These are phyloP conservation scores for Aselliscus stoliczkanus DNA, from an alignment of 2,797 vertebrate species.

Conservation along the genomic window DNA sequence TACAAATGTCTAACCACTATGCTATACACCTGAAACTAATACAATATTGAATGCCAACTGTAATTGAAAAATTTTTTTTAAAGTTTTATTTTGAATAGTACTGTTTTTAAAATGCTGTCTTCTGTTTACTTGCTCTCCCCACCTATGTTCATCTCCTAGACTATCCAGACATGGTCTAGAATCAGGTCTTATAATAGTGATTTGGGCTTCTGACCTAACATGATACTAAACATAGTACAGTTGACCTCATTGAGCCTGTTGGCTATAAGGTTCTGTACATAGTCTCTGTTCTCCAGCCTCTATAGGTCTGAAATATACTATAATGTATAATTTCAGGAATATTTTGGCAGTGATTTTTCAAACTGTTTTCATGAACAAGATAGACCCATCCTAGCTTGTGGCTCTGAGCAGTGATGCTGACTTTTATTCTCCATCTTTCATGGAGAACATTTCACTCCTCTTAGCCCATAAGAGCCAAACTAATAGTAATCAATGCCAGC, in stretches of 20 bases:
- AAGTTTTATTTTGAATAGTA: not conserved
- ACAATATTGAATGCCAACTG: too few relatives aligned
- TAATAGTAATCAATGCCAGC: not conserved
- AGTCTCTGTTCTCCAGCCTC: not conserved
- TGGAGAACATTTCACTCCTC: not conserved
- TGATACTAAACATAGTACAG: not conserved
- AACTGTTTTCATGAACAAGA: not conserved
- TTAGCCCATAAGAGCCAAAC: not conserved
- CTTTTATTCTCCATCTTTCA: conserved; percentile 36
- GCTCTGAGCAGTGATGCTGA: not conserved
- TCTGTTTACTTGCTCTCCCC: not conserved
- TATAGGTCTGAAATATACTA: not conserved
- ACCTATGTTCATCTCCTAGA: not conserved
- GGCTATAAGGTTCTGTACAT: not conserved
- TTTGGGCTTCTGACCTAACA: not conserved
- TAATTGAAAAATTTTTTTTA: too few relatives aligned
- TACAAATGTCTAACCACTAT: too few relatives aligned
- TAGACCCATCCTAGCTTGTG: not conserved
- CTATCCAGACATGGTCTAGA: not conserved
- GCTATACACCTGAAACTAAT: too few relatives aligned
- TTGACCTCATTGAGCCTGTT: not conserved
- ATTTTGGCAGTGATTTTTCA: not conserved
- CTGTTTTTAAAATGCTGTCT: not conserved
- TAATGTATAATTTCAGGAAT: not conserved
- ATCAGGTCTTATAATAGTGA: not conserved